Evolutionary conservation across 2,888 invertebrate species (phyloP).

Genomic region (Drosophila hamatofila): DNA sequence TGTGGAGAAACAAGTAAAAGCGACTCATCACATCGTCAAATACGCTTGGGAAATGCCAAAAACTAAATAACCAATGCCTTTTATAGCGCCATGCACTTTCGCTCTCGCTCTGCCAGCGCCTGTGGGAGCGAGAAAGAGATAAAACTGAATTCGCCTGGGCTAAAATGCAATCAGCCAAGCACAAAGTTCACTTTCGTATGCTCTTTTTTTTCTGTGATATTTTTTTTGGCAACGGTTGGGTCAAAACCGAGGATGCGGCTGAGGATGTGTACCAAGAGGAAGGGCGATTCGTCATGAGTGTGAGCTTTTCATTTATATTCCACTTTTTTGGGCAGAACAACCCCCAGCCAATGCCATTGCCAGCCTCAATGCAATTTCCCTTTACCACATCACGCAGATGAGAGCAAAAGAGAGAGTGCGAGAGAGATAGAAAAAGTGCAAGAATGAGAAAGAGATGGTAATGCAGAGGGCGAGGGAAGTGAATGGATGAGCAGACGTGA

Average conservation of each 20-base stretch:
- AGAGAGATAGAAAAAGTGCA: slow-evolving; percentile 5
- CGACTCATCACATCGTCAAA: slow-evolving; percentile 32
- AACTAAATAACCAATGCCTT: slow-evolving; percentile 38
- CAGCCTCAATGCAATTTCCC: slow-evolving; percentile 81
- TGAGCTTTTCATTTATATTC: slow-evolving; percentile 41
- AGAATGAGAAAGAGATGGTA: background rate
- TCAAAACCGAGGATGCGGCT: slow-evolving; percentile 4
- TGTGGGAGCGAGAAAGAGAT: slow-evolving; percentile 1
- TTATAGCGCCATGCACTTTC: slow-evolving; percentile 56
- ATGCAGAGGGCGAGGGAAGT: background rate
- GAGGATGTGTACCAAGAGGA: slow-evolving; percentile 5
- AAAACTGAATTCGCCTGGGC: slow-evolving; percentile 40
- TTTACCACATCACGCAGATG: slow-evolving; percentile 44
- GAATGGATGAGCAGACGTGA: slow-evolving; percentile 24
- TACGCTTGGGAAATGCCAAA: slow-evolving; percentile 31
- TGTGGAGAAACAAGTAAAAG: slow-evolving; percentile 3
- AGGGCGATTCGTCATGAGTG: slow-evolving; percentile 10
- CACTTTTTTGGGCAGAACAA: slow-evolving; percentile 58
- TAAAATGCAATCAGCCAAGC: slow-evolving; percentile 70
- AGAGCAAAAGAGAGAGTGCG: slow-evolving; percentile 25
- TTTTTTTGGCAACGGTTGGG: slow-evolving; percentile 70
- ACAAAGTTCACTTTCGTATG: slow-evolving; percentile 73
- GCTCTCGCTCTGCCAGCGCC: slow-evolving; percentile 46
- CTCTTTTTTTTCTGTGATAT: slow-evolving; percentile 1
- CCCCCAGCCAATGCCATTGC: slow-evolving; percentile 82